Evolutionary conservation across 2,888 invertebrate species (phyloP).

Genomic region (Rhingia rostrata): DNA sequence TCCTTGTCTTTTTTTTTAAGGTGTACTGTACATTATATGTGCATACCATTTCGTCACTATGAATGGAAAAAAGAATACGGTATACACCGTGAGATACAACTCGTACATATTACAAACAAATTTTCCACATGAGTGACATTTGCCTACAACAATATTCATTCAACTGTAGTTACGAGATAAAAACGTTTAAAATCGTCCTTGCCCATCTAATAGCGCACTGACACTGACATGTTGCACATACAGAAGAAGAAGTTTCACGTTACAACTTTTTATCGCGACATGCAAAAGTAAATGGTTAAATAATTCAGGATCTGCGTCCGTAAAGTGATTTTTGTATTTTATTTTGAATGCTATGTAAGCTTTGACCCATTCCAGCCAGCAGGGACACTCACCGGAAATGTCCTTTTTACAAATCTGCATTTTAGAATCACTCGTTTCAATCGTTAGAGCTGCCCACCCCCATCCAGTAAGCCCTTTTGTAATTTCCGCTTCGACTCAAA

Average conservation of each 20-base stretch:
- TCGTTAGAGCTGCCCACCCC: conserved; percentile 44
- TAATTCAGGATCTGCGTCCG: conserved; percentile 53
- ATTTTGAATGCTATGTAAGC: conserved; percentile 26
- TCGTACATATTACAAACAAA: not conserved
- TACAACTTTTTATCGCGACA: conserved; percentile 27
- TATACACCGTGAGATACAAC: not conserved
- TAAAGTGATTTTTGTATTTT: conserved; percentile 25
- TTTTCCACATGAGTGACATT: not conserved
- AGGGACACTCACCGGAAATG: conserved; percentile 74
- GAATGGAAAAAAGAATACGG: not conserved
- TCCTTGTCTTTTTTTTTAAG: no score
- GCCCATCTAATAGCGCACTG: not conserved
- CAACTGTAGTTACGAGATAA: conserved; percentile 10
- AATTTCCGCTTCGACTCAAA: conserved; percentile 71
- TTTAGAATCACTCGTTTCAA: conserved; percentile 66
- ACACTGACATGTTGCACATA: conserved; percentile 29
- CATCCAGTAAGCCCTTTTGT: conserved; percentile 66
- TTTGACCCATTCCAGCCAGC: conserved; percentile 41
- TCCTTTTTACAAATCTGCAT: conserved; percentile 73
- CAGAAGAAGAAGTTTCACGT: conserved; percentile 34
- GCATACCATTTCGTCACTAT: no score
- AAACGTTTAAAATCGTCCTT: conserved; percentile 15
- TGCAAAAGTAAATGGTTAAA: conserved; percentile 52
- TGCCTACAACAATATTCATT: not conserved
- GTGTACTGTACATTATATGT: no score